Evolutionary conservation across 2,797 vertebrate species (phyloP).

Genomic region (Enteromius mattozi): DNA sequence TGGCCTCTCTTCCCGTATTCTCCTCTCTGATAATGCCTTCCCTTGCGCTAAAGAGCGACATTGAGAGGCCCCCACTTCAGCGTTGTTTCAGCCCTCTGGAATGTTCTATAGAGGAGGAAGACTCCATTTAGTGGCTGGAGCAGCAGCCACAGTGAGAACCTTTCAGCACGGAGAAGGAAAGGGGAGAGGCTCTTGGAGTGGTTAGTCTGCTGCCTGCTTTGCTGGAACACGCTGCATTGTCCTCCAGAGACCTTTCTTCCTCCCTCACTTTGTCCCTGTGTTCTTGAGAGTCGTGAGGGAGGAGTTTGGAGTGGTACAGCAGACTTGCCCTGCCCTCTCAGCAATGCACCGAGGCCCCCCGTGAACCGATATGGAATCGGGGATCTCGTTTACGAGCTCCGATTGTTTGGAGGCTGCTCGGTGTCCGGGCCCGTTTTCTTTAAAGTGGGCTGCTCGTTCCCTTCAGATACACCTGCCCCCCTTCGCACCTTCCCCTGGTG

Average conservation of each 20-base stretch:
- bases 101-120: slow-evolving; percentile 48
- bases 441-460: slow-evolving; percentile 49
- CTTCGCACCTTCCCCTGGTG: slow-evolving; percentile 74
- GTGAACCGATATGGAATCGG: not conserved
- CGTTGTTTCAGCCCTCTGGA: slow-evolving; percentile 51
- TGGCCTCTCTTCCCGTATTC: slow-evolving; percentile 43
- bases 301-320: slow-evolving; percentile 41
- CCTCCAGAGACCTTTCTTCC: slow-evolving; percentile 41
- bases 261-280: slow-evolving; percentile 22
- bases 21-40: slow-evolving; percentile 44
- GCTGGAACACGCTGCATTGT: slow-evolving; percentile 46
- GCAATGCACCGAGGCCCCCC: not conserved
- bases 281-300: slow-evolving; percentile 29
- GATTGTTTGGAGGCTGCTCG: slow-evolving; percentile 62
- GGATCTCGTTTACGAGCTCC: slow-evolving; percentile 49
- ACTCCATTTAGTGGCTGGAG: slow-evolving; percentile 49
- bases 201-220: slow-evolving; percentile 37
- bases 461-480: slow-evolving; percentile 57
- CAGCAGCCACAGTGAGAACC: slow-evolving; percentile 48
- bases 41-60: slow-evolving; percentile 45
- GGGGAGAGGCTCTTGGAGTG: slow-evolving; percentile 42
- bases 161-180: slow-evolving; percentile 42
- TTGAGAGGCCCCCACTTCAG: slow-evolving; percentile 52
- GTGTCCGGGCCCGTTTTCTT: slow-evolving; percentile 65
- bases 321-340: slow-evolving; percentile 1